phyloP scores from a whole-genome alignment of 2,888 invertebrate genomes.

The Noctua janthe region DNA sequence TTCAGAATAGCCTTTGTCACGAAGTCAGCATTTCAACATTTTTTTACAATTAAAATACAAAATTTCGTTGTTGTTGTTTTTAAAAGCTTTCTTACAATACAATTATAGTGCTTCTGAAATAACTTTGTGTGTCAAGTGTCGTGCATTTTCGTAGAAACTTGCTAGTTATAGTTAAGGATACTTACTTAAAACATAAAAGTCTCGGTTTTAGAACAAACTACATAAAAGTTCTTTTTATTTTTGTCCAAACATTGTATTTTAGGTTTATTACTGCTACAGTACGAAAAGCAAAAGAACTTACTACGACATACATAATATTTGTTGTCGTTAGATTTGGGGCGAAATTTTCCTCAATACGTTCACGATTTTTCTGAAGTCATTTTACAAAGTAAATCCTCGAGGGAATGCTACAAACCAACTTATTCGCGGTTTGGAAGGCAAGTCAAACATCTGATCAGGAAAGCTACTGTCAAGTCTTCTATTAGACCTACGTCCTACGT shows the following conservation, averaged over 20 bases:
- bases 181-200: slow-evolving; percentile 4
- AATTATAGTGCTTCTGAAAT: slow-evolving; percentile 24
- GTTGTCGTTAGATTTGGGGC: slow-evolving; percentile 20
- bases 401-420: slow-evolving; percentile 12
- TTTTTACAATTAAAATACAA: slow-evolving; percentile 33
- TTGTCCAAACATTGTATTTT: slow-evolving; percentile 32
- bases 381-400: slow-evolving; percentile 30
- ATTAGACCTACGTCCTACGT: not conserved
- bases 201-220: slow-evolving; percentile 8
- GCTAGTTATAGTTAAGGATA: not conserved
- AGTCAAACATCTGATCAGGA: slow-evolving; percentile 7
- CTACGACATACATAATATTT: slow-evolving; percentile 57
- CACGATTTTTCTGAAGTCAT: slow-evolving; percentile 41
- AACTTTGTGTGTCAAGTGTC: slow-evolving; percentile 10
- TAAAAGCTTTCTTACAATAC: slow-evolving; percentile 6
- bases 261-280: slow-evolving; percentile 26
- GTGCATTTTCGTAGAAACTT: not conserved
- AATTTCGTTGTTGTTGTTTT: slow-evolving; percentile 23
- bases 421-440: not conserved
- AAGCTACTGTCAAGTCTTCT: not conserved
- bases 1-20: slow-evolving; percentile 47
- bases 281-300: slow-evolving; percentile 35
- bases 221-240: slow-evolving; percentile 12
- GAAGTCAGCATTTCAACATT: slow-evolving; percentile 45
- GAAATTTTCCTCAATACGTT: slow-evolving; percentile 38